Conservation (phyloP, 2,888 invertebrate species). For the Baccha elongata region DNA sequence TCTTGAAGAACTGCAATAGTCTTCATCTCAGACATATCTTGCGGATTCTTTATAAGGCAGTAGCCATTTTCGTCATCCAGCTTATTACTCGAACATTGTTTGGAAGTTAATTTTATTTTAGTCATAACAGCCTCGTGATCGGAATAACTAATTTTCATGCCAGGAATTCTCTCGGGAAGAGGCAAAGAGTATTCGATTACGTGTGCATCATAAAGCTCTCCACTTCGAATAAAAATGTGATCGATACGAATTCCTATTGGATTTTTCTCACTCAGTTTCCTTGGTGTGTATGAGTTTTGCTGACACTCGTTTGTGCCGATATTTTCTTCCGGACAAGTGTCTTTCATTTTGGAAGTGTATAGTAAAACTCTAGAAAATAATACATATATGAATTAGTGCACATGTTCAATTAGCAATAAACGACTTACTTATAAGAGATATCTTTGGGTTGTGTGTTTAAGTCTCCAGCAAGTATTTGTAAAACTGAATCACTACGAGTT, state of each 20-base stretch:
- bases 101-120: conserved; percentile 79
- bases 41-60: not conserved
- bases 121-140: conserved; percentile 94
- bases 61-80: conserved; percentile 22
- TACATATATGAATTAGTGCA: not conserved
- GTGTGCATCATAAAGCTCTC: conserved; percentile 80
- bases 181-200: conserved; percentile 87
- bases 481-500: conserved; percentile 90
- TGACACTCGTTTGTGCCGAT: conserved; percentile 90
- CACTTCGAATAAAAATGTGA: conserved; percentile 88
- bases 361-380: conserved; percentile 83
- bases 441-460: conserved; percentile 95
- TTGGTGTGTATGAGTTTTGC: conserved; percentile 91
- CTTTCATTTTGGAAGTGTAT: conserved; percentile 84
- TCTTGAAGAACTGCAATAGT: conserved; percentile 79
- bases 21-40: conserved; percentile 71
- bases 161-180: conserved; percentile 88
- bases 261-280: conserved; percentile 82
- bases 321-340: conserved; percentile 81
- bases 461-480: conserved; percentile 96
- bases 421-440: conserved; percentile 87
- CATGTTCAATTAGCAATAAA: not conserved
- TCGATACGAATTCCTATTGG: conserved; percentile 95
- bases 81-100: conserved; percentile 45
- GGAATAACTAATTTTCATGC: conserved; percentile 89